Evolutionary conservation across 1,140 invertebrate genomes (phyloP).

Genomic region (Odontomachus brunneus): DNA sequence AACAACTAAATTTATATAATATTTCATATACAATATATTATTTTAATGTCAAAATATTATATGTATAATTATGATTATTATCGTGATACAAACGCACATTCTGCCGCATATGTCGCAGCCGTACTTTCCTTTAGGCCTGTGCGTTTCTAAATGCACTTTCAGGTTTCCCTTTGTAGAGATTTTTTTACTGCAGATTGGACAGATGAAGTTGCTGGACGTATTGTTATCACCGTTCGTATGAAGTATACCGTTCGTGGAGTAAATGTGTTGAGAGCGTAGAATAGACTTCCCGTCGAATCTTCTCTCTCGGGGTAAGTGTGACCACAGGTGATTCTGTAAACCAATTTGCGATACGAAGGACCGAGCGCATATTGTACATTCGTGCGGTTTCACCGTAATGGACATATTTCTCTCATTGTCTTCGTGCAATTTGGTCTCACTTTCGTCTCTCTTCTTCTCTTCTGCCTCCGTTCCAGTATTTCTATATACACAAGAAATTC

Average conservation of each 20-base stretch:
- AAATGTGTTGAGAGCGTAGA: constrained; percentile 77
- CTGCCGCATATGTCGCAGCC: constrained; percentile 89
- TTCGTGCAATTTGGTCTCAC: constrained; percentile 65
- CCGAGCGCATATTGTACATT: constrained; percentile 85
- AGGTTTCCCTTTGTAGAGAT: constrained; percentile 88
- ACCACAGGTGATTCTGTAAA: constrained; percentile 87
- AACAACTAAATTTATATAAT: background rate
- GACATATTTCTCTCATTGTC: constrained; percentile 68
- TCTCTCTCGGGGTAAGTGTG: constrained; percentile 82
- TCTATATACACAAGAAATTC: constrained; percentile 16
- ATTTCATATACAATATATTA: background rate
- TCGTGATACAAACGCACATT: constrained; percentile 86
- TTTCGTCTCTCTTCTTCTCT: constrained; percentile 61
- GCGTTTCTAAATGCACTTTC: constrained; percentile 89
- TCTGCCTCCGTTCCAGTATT: constrained; percentile 46
- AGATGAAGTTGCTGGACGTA: constrained; percentile 83
- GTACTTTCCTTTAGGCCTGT: constrained; percentile 88
- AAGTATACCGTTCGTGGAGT: constrained; percentile 80
- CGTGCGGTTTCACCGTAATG: constrained; percentile 82
- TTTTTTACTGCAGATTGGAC: constrained; percentile 88
- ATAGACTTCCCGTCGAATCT: constrained; percentile 74
- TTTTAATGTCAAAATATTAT: constrained; percentile 4
- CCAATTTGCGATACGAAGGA: constrained; percentile 85
- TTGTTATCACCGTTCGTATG: constrained; percentile 77
- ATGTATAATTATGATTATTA: constrained; percentile 29